Percentiles rank a stretch among this genome's conserved stretches.
Conservation (phyloP, 2,888 invertebrate genomes). For the Scelioninae gen. 1 region DNA sequence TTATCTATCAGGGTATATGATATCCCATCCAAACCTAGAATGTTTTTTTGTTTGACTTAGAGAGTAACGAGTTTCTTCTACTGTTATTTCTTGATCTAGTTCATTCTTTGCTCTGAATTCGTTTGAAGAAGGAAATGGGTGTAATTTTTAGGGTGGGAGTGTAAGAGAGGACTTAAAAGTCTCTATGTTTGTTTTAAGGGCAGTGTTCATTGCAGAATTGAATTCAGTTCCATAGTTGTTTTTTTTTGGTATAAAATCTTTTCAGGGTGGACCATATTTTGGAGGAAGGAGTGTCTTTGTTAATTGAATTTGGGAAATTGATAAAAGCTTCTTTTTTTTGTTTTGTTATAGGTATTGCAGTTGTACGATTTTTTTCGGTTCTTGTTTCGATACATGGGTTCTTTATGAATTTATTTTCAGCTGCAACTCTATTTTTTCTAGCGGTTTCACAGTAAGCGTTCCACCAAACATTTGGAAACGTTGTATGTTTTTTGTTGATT, state of each 20-base stretch:
- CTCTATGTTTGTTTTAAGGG: background rate
- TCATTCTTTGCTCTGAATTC: background rate
- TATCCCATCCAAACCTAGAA: slow-evolving; percentile 7
- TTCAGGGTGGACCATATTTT: slow-evolving; percentile 28
- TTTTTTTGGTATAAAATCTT: slow-evolving; percentile 51
- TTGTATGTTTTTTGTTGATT: too few species aligned
- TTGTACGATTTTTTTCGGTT: slow-evolving; percentile 24
- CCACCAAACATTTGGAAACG: slow-evolving; percentile 22
- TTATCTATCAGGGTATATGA: background rate
- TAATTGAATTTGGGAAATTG: slow-evolving; percentile 13
- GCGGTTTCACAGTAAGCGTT: slow-evolving; percentile 19
- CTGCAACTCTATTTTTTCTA: slow-evolving; percentile 8
- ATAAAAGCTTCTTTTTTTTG: slow-evolving; percentile 12
- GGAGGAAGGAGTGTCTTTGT: background rate
- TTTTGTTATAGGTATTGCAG: slow-evolving; percentile 38
- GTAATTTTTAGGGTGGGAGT: background rate
- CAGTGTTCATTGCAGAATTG: slow-evolving; percentile 26
- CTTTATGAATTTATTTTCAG: slow-evolving; percentile 17
- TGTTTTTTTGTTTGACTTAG: background rate
- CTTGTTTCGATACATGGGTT: background rate
- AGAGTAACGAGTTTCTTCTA: background rate
- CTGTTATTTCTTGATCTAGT: background rate
- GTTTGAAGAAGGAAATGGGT: background rate
- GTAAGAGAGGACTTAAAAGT: background rate
- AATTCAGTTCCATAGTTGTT: background rate